Conservation (phyloP, 2,888 invertebrate genomes). For the Nemoura dubitans region DNA sequence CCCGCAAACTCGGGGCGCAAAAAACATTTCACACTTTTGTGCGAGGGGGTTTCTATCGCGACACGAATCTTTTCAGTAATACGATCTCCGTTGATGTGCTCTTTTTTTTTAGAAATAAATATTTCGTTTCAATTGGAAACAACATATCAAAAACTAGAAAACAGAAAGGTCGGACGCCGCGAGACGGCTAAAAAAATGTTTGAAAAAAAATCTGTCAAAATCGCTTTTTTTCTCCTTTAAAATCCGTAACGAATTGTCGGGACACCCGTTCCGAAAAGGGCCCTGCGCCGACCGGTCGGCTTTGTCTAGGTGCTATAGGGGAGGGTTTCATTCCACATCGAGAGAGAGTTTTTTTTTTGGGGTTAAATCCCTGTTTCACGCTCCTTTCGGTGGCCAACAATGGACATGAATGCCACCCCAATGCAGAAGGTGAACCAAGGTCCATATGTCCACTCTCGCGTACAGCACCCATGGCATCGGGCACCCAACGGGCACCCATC, state of each 20-base stretch:
- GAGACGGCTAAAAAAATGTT: background rate
- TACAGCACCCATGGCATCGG: too few relatives aligned
- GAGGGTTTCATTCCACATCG: background rate
- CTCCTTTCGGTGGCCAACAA: conserved; percentile 17
- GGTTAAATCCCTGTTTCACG: conserved; percentile 47
- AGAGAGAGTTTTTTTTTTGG: conserved; percentile 30
- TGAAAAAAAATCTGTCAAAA: conserved; percentile 38
- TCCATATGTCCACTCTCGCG: conserved; percentile 14
- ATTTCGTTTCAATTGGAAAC: conserved; percentile 24
- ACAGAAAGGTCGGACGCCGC: background rate
- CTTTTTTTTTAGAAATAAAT: background rate
- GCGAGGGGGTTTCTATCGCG: background rate
- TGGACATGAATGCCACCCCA: background rate
- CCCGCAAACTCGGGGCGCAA: background rate
- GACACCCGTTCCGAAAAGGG: conserved; percentile 42
- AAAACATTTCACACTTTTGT: background rate
- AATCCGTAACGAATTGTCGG: conserved; percentile 46
- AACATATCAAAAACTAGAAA: conserved; percentile 8
- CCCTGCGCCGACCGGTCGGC: conserved; percentile 29
- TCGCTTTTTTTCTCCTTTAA: conserved; percentile 13
- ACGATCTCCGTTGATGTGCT: background rate
- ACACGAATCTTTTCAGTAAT: background rate
- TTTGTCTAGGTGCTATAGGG: conserved; percentile 18
- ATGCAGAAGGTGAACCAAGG: background rate
- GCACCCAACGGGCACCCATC: too few relatives aligned